A percentile compares a stretch with the other conserved stretches of the same genome.
These are phyloP conservation scores for Agonum fuliginosum DNA, from an alignment of 2,888 invertebrate genomes.

Conservation along the genomic window DNA sequence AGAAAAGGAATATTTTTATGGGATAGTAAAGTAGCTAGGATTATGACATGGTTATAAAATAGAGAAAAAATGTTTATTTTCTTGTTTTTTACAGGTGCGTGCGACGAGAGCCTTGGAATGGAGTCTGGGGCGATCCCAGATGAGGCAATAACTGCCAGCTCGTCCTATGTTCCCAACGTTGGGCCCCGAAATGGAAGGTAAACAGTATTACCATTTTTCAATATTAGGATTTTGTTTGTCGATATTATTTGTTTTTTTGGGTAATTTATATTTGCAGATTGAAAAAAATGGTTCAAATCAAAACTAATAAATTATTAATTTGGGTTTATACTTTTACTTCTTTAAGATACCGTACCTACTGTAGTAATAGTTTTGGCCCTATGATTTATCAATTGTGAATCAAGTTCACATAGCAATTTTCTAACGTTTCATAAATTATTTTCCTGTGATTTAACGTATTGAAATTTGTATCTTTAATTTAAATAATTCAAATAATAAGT, in stretches of 20 bases:
- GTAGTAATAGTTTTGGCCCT: no score
- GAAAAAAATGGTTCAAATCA: neutral
- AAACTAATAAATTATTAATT: no score
- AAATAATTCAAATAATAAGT: no score
- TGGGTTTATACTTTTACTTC: no score
- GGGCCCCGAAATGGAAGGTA: slow-evolving; percentile 84
- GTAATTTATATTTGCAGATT: neutral
- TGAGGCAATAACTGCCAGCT: slow-evolving; percentile 81
- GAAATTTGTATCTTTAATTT: no score
- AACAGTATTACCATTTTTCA: slow-evolving; percentile 60
- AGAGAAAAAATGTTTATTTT: neutral
- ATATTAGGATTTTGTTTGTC: neutral
- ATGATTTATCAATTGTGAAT: no score
- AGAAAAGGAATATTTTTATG: neutral
- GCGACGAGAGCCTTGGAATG: slow-evolving; percentile 82
- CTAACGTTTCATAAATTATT: no score
- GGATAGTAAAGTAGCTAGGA: neutral
- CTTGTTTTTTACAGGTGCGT: slow-evolving; percentile 76
- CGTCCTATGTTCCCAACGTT: slow-evolving; percentile 81
- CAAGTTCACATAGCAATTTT: no score
- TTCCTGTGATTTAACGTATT: no score
- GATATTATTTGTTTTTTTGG: neutral
- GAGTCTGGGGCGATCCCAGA: slow-evolving; percentile 82
- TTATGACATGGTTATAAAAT: neutral
- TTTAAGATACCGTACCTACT: no score